Evolutionary conservation across 2,888 invertebrate genomes (phyloP).

Genomic region (Amiota minor): DNA sequence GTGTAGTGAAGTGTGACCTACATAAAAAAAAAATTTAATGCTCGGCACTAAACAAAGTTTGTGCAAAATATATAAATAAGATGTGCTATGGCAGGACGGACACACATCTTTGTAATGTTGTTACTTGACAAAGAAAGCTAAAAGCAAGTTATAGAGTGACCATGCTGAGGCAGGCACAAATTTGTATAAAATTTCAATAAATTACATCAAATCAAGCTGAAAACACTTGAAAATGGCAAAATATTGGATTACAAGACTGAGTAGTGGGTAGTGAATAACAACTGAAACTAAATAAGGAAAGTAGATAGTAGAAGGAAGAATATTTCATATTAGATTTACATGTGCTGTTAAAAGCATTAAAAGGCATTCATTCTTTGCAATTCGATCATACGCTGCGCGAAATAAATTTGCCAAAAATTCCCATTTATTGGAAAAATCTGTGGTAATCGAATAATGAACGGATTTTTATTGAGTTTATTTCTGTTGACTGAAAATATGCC

Average conservation of each 20-base stretch:
- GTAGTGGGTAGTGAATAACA: too few species aligned
- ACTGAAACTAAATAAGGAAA: background rate
- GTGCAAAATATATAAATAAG: background rate
- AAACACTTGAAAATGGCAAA: conserved; percentile 34
- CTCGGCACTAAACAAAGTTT: conserved; percentile 19
- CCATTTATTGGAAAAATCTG: conserved; percentile 1
- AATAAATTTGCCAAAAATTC: background rate
- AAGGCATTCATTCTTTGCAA: background rate
- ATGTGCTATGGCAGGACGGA: background rate
- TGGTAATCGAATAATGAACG: conserved; percentile 14
- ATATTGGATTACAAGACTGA: background rate
- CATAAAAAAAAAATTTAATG: conserved; percentile 43
- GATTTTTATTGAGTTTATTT: background rate
- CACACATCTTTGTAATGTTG: background rate
- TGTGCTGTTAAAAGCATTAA: conserved; percentile 19
- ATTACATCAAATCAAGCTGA: conserved; percentile 56
- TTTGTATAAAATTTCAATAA: conserved; percentile 56
- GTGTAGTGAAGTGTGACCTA: conserved; percentile 49
- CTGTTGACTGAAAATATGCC: background rate
- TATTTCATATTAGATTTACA: conserved; percentile 38
- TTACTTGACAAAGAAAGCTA: conserved; percentile 20
- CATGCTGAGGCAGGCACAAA: conserved; percentile 52
- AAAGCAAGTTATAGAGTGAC: background rate
- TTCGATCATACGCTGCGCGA: background rate
- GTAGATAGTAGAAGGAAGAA: conserved; percentile 21